Evolutionary conservation across 35 echinoderm and acorn worm species (phyloP), one percentile per base, ranked within the genome.

Genomic region (Strongylocentrotus purpuratus): DNA sequence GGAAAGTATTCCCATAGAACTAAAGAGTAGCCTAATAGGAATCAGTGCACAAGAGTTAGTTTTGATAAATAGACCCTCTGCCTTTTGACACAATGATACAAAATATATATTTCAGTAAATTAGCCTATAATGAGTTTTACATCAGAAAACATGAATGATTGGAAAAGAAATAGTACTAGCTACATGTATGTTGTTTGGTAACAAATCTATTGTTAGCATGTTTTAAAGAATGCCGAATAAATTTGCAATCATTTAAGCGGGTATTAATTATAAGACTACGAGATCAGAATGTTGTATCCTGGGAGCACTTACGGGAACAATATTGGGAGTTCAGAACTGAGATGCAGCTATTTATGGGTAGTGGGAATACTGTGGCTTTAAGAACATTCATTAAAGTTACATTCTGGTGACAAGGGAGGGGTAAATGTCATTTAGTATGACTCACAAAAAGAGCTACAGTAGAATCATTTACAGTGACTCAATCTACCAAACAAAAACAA

Each of bases 201-300:
- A 92, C 46, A 92, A 9, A 6, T 92, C 47, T 92, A n/a, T 92
- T 1, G 90, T 92, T 9, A 47, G 90, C 7, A 50, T 92, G 90
- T 47, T 92, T 8, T 47, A 92, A 92, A 48, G n/a, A n/a, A n/a
- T n/a, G n/a, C n/a, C n/a, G n/a, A n/a, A n/a, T n/a, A n/a, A n/a
- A n/a, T n/a, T n/a, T 92, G 90, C 46, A 92, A 48, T 92, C 35
- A 92, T 22, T 92, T 41, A 92, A 92, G 46, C 4, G 2, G 90
- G 90, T 31, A 92, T 92, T 8, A 7, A 92, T 92, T n/a, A 11
- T 92, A 92, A 92, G 88, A 91, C 88, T 91, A 91, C 90, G 28
- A 92, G 90, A 50, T 92, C 45, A 92, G 90, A 92, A 92, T 92
- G 46, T 48, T 92, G 90, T 47, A 92, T 92, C 46, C 90, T 15